Base-by-base conservation (phyloP, 2,888 invertebrate species). In the Siphlonurus alternatus region DNA sequence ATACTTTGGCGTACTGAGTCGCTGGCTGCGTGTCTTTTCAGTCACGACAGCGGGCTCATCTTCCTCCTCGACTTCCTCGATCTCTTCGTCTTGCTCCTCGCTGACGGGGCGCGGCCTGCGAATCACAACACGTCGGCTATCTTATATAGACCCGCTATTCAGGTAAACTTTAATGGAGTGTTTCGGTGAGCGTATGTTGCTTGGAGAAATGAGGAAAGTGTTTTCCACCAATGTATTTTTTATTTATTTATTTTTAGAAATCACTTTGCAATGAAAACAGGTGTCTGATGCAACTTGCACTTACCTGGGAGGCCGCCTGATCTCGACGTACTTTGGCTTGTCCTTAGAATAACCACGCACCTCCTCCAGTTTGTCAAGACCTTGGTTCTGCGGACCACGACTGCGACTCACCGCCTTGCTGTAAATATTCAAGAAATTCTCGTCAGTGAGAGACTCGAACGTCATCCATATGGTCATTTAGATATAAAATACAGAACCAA, bases 311-410 rank as follows among this genome's bases (percentile, higher is more conserved):
- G 38, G 19, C 20, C 22, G 7, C 56, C 56, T 56, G 56, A 56
- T 56, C 22, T 56, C 56, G 15, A 22, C 38, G 62, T 68, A 68
- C 56, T 67, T 65, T 69, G 68, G 80, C 66, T 78, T 77, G 64
- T 78, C 78, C 70, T 75, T 76, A 2, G 76, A 71, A 66, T 75
- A 71, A 15, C 74, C 75, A 66, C 74, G 73, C 64, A 74, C 74
- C 63, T 77, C 77, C 0, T 75, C 73, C 1, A 74, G 66, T 62
- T 75, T 63, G 71, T 71, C 68, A 70, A 81, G 68, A 2, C 81
- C 81, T 67, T 78, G 79, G 71, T 79, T 81, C 71, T 83, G 83
- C 1, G 82, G 81, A 19, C 81, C 80, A 20, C 61, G 18, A 61
- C 61, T 61, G 18, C 61, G 18, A 51, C n/a, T 51, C n/a, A n/a